Base-by-base conservation (phyloP, 2,888 invertebrate genomes). In the Agrochola circellaris region DNA sequence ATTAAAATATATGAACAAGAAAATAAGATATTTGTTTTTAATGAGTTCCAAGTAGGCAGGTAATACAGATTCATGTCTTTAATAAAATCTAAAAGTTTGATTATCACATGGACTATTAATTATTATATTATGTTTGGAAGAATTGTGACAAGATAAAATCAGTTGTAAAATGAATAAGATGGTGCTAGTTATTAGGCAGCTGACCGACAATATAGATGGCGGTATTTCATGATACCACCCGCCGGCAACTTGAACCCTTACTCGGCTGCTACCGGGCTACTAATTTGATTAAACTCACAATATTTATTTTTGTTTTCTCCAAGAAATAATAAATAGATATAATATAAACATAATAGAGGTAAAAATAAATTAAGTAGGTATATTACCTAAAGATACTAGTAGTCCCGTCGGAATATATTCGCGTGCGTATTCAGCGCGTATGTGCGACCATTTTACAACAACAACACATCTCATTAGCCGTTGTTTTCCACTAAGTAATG, bases 401-500 rank as follows among this genome's bases (percentile, higher is more conserved):
- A 23, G 42, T 34, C 23, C 58, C n/a, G 51, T 69, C 30, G 62
- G 54, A 67, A 54, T n/a, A 69, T 42, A 34, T 58, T 71, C 15
- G 51, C 51, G 45, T 15, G 34, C 54, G 30, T 20, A 20, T 42
- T 7, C 67, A 38, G n/a, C 64, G 60, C 30, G 75, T 66, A 62
- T 65, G 61, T 70, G 45, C 74, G 65, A 66, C 61, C 69, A 77
- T 83, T 83, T 38, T 58, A 79, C 77, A 77, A 86, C 72, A 85
- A 82, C 62, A 85, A 81, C 77, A 60, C 65, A 64, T 76, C 79
- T 77, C 79, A 81, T 79, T 82, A 78, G 66, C 65, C 77, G 81
- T 83, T 89, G 84, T 87, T 86, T 82, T 84, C 64, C 69, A 79
- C 81, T 84, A 83, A 84, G 82, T 84, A 82, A 80, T 82, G 75